Base-by-base conservation (phyloP, 2,888 invertebrate species). In the Diploptera punctata region DNA sequence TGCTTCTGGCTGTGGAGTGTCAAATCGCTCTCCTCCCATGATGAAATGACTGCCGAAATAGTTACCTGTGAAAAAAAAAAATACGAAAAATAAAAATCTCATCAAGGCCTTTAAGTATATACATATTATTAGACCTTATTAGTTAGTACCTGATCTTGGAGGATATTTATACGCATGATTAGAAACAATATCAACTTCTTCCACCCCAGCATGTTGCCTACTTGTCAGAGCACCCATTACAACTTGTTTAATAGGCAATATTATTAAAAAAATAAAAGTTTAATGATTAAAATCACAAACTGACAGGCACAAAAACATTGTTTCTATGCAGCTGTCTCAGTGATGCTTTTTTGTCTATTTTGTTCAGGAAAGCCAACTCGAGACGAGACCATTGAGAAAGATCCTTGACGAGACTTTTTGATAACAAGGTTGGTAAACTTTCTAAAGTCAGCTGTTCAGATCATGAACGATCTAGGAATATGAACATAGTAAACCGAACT, bases 21-120 rank as follows among this genome's bases (percentile, higher is more conserved):
- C 99, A 84, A 99, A 99, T 76, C 97, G 88, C 83, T 99, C 98
- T 13, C 98, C 99, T 54, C 99, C 99, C 99, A 99, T 99, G 75
- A 99, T 97, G 81, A 99, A 99, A 82, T 99, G 98, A 81, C 92
- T 95, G 44, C 97, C 97, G 84, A 99, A 99, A 82, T 97, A 98
- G 81, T 93, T 96, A 47, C 96, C 97, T 96, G 80, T 0, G 82
- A 81, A 18, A 38, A 24, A 19, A 65, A 65, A 4, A 38, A 38
- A 38, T 38, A 26, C 1, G 31, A 9, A 38, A 29, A 3, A 44
- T 13, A 19, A 16, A 38, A 19, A 38, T 16, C 21, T n/a, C n/a
- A n/a, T n/a, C 13, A 65, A 19, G 13, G 61, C 38, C 5, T 16
- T 38, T 9, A 38, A 3, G 13, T 10, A 38, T 13, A 65, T n/a